These are phyloP conservation scores for Thera britannica DNA, from an alignment of 2,888 invertebrate genomes.

Conservation along the genomic window DNA sequence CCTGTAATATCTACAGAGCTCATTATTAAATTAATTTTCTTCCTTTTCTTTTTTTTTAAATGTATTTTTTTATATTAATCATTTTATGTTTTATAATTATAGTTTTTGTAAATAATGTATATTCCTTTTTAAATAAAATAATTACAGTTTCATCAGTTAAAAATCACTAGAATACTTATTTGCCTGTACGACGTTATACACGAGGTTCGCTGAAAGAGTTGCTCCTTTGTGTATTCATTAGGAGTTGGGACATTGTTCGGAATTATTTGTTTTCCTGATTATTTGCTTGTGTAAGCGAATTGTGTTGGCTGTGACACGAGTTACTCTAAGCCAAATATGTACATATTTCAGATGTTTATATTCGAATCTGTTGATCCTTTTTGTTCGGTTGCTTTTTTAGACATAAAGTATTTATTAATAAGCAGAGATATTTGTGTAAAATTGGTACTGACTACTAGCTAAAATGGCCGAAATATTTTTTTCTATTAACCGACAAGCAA, in stretches of 20 bases:
- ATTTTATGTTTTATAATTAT: no score
- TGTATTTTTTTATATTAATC: no score
- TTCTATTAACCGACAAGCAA: no score
- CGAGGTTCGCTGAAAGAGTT: constrained; percentile 55
- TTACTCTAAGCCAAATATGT: constrained; percentile 51
- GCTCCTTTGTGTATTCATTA: constrained; percentile 69
- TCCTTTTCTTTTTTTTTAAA: no score
- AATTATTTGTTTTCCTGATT: constrained; percentile 65
- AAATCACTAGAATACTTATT: neutral
- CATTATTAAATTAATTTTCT: no score
- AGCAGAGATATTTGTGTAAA: no score
- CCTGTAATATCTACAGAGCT: no score
- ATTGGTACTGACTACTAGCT: no score
- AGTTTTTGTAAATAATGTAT: no score
- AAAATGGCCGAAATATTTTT: no score
- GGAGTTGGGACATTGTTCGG: constrained; percentile 67
- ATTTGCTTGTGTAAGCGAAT: constrained; percentile 63
- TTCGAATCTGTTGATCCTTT: neutral
- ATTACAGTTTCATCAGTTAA: neutral
- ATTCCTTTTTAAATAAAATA: no score
- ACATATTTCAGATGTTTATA: constrained; percentile 20
- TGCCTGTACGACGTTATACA: constrained; percentile 1
- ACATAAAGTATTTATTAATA: no score
- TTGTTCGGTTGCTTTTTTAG: neutral
- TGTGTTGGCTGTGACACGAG: constrained; percentile 51